phyloP scores from a whole-genome alignment of 2,113 vertebrate species.

The Procapra przewalskii region DNA sequence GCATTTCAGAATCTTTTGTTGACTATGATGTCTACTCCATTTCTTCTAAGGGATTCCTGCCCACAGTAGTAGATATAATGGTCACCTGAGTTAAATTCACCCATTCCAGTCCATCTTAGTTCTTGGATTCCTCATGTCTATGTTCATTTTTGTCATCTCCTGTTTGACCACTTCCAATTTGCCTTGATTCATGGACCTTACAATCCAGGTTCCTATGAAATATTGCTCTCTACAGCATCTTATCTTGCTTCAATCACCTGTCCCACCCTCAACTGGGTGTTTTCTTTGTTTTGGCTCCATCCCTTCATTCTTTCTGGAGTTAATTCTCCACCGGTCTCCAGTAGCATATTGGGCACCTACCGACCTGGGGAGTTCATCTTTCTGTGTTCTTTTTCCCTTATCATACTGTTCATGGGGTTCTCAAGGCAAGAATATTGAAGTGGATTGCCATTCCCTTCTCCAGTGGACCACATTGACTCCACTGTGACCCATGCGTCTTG shows the following conservation, averaged over 20 bases:
- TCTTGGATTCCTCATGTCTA: not conserved
- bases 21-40: not conserved
- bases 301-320: not conserved
- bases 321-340: not conserved
- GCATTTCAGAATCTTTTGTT: not conserved
- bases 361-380: not conserved
- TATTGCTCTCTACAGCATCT: not conserved
- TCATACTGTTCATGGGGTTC: not conserved
- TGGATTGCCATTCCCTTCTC: not conserved
- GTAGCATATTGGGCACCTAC: not conserved
- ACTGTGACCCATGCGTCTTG: rapidly evolving
- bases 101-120: not conserved
- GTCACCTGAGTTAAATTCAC: not conserved
- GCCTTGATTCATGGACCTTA: not conserved
- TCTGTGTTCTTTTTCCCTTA: not conserved
- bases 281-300: not conserved
- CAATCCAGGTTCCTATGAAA: not conserved
- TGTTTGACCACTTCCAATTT: not conserved
- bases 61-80: not conserved
- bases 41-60: not conserved
- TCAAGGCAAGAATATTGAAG: not conserved
- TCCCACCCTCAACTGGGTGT: not conserved
- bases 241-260: not conserved
- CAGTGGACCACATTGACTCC: not conserved
- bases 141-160: not conserved